phyloP scores from a whole-genome alignment of 37 sponge, comb jelly and placozoan species.

The Axinella damicornis region DNA sequence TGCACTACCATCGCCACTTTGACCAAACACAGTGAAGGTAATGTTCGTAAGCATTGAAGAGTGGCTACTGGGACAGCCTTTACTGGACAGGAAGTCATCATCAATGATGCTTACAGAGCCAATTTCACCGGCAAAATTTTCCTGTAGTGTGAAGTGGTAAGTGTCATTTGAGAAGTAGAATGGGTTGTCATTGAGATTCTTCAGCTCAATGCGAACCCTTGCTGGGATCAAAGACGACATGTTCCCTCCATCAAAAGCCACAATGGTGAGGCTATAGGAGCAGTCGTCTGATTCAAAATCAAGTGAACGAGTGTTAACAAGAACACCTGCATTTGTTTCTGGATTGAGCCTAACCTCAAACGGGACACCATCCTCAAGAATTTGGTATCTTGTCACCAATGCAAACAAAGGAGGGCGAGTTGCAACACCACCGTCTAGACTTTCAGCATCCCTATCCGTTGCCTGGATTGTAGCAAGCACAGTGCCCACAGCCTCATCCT shows the following conservation, averaged over 20 bases:
- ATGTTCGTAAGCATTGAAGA: conserved; percentile 12
- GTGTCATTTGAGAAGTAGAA: conserved; percentile 22
- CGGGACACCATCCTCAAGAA: conserved; percentile 46
- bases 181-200: conserved; percentile 58
- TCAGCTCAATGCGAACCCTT: conserved; percentile 22
- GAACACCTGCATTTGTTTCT: neutral
- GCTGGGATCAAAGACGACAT: conserved; percentile 12
- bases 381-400: conserved; percentile 22
- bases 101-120: conserved; percentile 24
- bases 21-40: conserved; percentile 6
- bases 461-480: conserved; percentile 15
- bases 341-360: conserved; percentile 31
- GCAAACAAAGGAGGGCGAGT: conserved; percentile 24
- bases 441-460: conserved; percentile 27
- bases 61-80: conserved; percentile 13
- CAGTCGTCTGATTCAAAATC: conserved; percentile 64
- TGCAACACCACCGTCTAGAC: conserved; percentile 1
- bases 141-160: conserved; percentile 17
- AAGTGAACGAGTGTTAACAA: conserved; percentile 37
- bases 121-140: conserved; percentile 48
- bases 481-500: conserved; percentile 40
- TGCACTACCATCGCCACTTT: conserved; percentile 6
- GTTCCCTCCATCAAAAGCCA: conserved; percentile 55
- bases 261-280: conserved; percentile 30
- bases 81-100: conserved; percentile 10